A percentile compares a stretch with the other conserved stretches of the same genome.
phyloP scores from a whole-genome alignment of 2,113 vertebrate species.

The Ellobius talpinus region DNA sequence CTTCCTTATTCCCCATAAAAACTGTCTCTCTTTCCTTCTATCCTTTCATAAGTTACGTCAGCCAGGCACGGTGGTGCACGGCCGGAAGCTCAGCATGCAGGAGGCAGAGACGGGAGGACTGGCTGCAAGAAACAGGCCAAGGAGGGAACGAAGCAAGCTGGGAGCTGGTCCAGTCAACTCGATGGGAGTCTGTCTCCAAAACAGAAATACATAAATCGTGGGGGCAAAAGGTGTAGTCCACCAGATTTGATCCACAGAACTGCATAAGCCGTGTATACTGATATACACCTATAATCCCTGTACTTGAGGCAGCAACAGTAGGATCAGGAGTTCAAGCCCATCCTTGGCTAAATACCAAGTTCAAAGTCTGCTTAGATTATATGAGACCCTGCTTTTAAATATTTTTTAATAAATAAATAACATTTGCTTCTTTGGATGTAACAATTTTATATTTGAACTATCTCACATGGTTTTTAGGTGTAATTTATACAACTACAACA shows the following conservation, averaged over 20 bases:
- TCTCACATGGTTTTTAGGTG: neutral
- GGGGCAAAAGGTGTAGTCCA: neutral
- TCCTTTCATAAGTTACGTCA: neutral
- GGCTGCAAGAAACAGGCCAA: neutral
- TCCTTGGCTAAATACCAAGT: neutral
- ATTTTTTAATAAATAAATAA: neutral
- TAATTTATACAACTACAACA: neutral
- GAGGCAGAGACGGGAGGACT: neutral
- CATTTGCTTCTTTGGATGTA: neutral
- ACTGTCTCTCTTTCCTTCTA: neutral
- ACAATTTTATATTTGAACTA: neutral
- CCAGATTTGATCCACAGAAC: neutral
- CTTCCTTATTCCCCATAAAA: neutral
- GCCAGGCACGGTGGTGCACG: neutral
- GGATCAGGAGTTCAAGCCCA: neutral
- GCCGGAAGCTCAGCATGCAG: neutral
- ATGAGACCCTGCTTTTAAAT: neutral
- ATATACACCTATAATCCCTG: neutral
- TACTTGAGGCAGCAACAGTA: neutral
- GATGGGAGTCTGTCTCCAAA: neutral
- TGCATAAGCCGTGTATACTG: neutral
- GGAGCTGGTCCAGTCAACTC: neutral
- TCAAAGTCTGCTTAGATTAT: neutral
- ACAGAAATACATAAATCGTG: neutral
- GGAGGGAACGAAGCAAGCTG: neutral